Evolutionary conservation across 2,888 invertebrate species (phyloP).

Genomic region (Mongoloraphidia duomilia): DNA sequence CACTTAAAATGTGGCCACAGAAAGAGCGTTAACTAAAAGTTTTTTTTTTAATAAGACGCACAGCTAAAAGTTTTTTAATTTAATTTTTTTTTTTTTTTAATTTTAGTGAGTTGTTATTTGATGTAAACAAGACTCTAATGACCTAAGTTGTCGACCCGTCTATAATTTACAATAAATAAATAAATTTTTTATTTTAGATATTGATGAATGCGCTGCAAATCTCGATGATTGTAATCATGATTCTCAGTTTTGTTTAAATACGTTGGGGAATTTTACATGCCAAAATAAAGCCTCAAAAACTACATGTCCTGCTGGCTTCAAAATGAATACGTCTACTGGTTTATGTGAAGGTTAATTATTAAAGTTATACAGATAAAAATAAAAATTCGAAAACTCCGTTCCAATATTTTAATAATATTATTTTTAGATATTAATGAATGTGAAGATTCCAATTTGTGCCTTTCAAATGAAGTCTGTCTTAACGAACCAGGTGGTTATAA

Average conservation of each 20-base stretch:
- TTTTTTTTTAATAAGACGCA: no score
- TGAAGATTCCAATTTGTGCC: conserved; percentile 40
- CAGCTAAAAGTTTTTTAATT: no score
- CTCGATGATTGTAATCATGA: conserved; percentile 48
- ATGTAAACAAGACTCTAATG: no score
- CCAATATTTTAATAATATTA: neutral
- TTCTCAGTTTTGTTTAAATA: conserved; percentile 56
- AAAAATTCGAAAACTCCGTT: neutral
- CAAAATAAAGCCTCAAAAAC: conserved; percentile 45
- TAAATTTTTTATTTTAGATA: conserved; percentile 42
- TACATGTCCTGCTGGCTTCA: conserved; percentile 48
- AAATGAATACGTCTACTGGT: conserved; percentile 36
- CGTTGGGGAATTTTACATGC: conserved; percentile 54
- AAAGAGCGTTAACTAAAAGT: neutral
- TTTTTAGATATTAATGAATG: conserved; percentile 67
- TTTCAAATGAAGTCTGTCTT: conserved; percentile 43
- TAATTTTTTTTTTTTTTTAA: no score
- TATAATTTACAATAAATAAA: no score
- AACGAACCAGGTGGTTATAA: conserved; percentile 53
- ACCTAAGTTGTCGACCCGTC: no score
- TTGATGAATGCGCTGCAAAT: conserved; percentile 55
- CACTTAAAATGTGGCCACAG: no score
- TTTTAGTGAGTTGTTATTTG: no score
- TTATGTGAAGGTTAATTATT: conserved; percentile 39
- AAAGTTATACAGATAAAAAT: neutral